Evolutionary conservation across 1,140 invertebrate genomes (phyloP), one percentile per base, ranked within the genome.

Genomic region (Rhizoglyphus robini): DNA sequence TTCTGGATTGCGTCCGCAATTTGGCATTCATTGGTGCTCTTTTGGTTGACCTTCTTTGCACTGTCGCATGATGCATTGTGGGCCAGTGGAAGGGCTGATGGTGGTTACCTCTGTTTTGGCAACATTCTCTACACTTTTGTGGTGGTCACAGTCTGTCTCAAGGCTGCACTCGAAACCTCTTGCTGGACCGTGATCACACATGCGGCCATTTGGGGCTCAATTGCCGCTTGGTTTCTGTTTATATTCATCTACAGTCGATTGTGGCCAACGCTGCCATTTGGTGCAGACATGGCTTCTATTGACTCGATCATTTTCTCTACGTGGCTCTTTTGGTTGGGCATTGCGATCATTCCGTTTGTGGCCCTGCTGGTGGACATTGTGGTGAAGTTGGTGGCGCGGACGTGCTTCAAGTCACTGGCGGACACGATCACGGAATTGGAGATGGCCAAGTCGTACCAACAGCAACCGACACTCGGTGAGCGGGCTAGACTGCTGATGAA

Each of bases 111-210:
- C 36, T 83, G 97, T 67, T 76, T 96, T 70, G 63, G 63, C 73
- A 99, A 97, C 80, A 86, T 90, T 74, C 88, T 96, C 47, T 99
- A 98, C 76, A 96, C 96, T 34, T 97, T 95, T 81, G 93, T 96
- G 59, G 89, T 99, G 67, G 84, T 96, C 46, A 95, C 94, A 27
- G 96, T 99, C 36, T 97, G 94, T 75, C 78, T 96, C 63, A 99
- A 99, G 81, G 92, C 95, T 54, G 93, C 95, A 2, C 80, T 99
- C 58, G 88, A 96, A 71, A 97, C 89, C 46, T 90, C 90, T 76
- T 88, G 92, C 4, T 99, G 96, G 95, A 97, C 94, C 13, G 91
- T 88, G 85, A 79, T 96, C n/a, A 94, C 91, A 36, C 92, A 97
- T 78, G 78, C 90, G 63, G 87, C 93, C 69, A 97, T 95, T 70